phyloP scores from a whole-genome alignment of 1,140 invertebrate genomes.

The Zophobas morio region DNA sequence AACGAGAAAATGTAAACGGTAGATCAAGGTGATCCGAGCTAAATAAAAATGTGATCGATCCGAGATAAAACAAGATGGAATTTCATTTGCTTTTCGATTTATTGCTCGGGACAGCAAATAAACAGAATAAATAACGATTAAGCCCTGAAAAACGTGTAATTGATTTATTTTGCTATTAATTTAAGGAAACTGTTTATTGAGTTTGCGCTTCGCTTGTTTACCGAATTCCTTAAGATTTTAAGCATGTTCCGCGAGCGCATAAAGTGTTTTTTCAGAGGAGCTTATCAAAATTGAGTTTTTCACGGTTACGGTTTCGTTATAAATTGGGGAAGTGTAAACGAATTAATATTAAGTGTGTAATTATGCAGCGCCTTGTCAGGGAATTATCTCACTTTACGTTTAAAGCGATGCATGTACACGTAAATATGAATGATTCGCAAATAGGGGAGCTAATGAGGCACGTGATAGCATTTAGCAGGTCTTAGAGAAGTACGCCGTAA shows the following conservation, averaged over 20 bases:
- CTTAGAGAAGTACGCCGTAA: constrained; percentile 43
- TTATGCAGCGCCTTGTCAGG: constrained; percentile 42
- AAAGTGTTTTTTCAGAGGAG: constrained; percentile 20
- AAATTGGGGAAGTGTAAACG: constrained; percentile 32
- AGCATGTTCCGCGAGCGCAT: constrained; percentile 22
- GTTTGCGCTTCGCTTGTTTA: constrained; percentile 42
- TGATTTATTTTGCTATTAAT: constrained; percentile 41
- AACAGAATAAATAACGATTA: constrained; percentile 43
- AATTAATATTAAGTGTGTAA: constrained; percentile 45
- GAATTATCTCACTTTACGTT: constrained; percentile 45
- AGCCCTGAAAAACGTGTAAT: constrained; percentile 41
- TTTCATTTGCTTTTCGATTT: constrained; percentile 37
- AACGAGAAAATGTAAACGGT: neutral
- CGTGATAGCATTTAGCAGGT: constrained; percentile 47
- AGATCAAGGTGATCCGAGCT: constrained; percentile 11
- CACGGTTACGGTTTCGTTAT: constrained; percentile 34
- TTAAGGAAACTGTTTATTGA: constrained; percentile 41
- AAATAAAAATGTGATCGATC: constrained; percentile 26
- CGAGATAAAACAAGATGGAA: constrained; percentile 30
- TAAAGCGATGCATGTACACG: constrained; percentile 41
- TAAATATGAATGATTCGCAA: constrained; percentile 49
- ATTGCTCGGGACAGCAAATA: constrained; percentile 31
- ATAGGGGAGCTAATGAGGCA: constrained; percentile 48
- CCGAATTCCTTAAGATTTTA: constrained; percentile 38
- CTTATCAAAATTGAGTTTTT: constrained; percentile 40